Evolutionary conservation across 1,140 invertebrate species (phyloP).

Genomic region (Coptotermes formosanus): DNA sequence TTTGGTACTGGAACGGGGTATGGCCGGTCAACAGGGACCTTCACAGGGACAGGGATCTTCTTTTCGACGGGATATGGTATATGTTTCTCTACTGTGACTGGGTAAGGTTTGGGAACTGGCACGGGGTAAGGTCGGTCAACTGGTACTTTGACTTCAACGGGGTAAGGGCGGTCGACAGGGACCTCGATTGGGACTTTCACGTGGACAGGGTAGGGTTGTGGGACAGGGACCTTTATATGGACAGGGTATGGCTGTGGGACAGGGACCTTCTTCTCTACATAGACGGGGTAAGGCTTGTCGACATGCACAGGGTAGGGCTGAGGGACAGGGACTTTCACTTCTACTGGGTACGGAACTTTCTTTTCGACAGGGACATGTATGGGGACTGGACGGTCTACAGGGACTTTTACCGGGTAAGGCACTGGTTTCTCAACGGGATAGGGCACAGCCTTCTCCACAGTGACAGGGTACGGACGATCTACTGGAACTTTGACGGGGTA

Average conservation of each 20-base stretch:
- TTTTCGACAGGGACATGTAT: constrained; percentile 45
- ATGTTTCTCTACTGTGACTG: constrained; percentile 31
- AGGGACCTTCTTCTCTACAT: constrained; percentile 30
- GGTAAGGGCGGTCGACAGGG: constrained; percentile 28
- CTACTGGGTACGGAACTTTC: constrained; percentile 34
- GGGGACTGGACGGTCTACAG: constrained; percentile 60
- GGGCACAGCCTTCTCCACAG: constrained; percentile 56
- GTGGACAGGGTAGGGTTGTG: constrained; percentile 20
- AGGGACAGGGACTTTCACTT: constrained; percentile 32
- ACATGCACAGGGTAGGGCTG: constrained; percentile 35
- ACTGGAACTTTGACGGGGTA: constrained; percentile 50
- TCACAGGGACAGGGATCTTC: constrained; percentile 32
- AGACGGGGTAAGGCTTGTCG: constrained; percentile 24
- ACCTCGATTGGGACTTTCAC: constrained; percentile 26
- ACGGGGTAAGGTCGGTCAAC: constrained; percentile 35
- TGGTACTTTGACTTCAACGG: constrained; percentile 41
- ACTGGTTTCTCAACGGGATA: constrained; percentile 43
- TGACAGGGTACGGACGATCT: constrained; percentile 44
- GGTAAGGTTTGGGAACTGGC: constrained; percentile 31
- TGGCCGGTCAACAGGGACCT: constrained; percentile 31
- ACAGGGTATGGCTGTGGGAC: constrained; percentile 43
- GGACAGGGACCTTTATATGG: constrained; percentile 33
- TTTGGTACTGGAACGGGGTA: constrained; percentile 31
- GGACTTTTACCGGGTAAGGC: constrained; percentile 49
- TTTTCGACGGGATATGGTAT: constrained; percentile 36